Evolutionary conservation across 1,140 invertebrate species (phyloP).

Genomic region (Drosophila nikananu): DNA sequence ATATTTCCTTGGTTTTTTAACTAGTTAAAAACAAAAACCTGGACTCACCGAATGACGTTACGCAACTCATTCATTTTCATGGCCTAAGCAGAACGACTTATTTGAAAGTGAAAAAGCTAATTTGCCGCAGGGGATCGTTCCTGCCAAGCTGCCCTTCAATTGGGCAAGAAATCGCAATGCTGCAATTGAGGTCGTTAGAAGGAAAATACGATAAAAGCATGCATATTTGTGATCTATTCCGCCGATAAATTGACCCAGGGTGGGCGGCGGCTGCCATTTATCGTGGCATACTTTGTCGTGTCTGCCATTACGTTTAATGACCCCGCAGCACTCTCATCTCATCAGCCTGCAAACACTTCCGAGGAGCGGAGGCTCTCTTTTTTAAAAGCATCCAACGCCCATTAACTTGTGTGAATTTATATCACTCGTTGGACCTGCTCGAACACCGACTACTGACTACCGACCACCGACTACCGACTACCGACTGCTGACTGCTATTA

Average conservation of each 20-base stretch:
- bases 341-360: conserved; percentile 40
- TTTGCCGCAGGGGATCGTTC: background rate
- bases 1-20: background rate
- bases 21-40: background rate
- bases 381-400: conserved; percentile 77
- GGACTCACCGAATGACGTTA: too few relatives aligned
- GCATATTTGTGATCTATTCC: conserved; percentile 58
- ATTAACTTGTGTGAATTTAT: conserved; percentile 83
- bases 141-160: background rate
- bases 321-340: conserved; percentile 55
- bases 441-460: conserved; percentile 8
- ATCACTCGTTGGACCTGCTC: conserved; percentile 69
- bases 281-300: conserved; percentile 59
- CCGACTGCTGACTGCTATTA: conserved; percentile 68
- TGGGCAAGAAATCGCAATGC: background rate
- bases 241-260: conserved; percentile 49
- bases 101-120: background rate
- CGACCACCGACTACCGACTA: conserved; percentile 28
- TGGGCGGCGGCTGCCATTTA: conserved; percentile 45
- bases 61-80: background rate
- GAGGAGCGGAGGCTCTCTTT: conserved; percentile 32
- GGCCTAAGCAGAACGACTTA: background rate
- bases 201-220: conserved; percentile 22
- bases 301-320: conserved; percentile 63
- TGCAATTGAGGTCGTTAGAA: conserved; percentile 23